These are phyloP conservation scores for Dermolepida albohirtum DNA, from an alignment of 2,888 invertebrate genomes.

Conservation along the genomic window DNA sequence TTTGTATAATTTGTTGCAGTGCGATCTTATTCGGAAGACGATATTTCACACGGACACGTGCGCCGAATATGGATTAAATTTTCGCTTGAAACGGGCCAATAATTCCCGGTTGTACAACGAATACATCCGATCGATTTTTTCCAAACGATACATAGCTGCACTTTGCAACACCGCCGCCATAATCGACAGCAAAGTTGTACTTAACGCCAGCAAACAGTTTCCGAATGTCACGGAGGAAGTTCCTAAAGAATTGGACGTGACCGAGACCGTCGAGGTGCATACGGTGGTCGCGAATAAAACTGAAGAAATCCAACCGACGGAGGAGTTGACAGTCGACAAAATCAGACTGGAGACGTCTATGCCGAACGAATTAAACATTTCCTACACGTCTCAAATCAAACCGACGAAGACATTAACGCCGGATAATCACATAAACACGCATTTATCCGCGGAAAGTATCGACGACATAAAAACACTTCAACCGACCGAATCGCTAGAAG, in stretches of 20 bases:
- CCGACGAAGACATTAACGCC: conserved; percentile 62
- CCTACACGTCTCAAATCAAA: conserved; percentile 59
- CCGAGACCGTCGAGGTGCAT: conserved; percentile 16
- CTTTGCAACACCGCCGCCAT: conserved; percentile 82
- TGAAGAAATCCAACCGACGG: conserved; percentile 63
- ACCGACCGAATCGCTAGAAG: conserved; percentile 41
- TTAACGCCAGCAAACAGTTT: conserved; percentile 70
- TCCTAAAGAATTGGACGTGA: conserved; percentile 40
- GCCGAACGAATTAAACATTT: conserved; percentile 39
- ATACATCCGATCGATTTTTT: conserved; percentile 74
- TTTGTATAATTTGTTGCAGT: conserved; percentile 72
- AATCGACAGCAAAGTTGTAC: conserved; percentile 73
- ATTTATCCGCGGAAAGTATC: conserved; percentile 44
- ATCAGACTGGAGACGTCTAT: conserved; percentile 32
- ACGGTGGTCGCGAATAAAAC: conserved; percentile 31
- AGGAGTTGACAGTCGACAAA: conserved; percentile 57
- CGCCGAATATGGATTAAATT: conserved; percentile 72
- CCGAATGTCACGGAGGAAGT: conserved; percentile 50
- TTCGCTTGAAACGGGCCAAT: conserved; percentile 58
- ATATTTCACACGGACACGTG: conserved; percentile 73
- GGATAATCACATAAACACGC: conserved; percentile 52
- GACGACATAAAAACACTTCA: conserved; percentile 47
- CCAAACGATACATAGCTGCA: conserved; percentile 78
- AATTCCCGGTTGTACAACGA: conserved; percentile 64
- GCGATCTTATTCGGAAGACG: conserved; percentile 72